Evolutionary conservation across 2,797 vertebrate genomes (phyloP).

Genomic region (Eulemur albifrons): DNA sequence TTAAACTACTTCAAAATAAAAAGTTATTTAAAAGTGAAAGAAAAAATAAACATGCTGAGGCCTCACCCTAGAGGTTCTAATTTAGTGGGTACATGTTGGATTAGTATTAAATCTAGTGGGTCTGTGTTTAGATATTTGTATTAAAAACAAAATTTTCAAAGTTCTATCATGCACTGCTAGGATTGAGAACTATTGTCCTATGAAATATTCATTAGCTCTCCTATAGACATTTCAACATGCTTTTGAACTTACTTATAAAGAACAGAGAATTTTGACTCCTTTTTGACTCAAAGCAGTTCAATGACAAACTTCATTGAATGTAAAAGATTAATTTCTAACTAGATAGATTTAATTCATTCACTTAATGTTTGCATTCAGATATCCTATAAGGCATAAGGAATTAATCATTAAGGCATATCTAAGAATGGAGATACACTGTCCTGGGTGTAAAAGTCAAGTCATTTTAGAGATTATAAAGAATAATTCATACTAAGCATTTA

Average conservation of each 20-base stretch:
- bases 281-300: neutral
- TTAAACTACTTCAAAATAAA: constrained; percentile 47
- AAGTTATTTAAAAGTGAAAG: neutral
- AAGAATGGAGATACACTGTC: neutral
- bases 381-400: neutral
- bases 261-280: neutral
- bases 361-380: neutral
- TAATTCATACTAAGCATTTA: constrained; percentile 14
- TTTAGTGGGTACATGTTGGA: neutral
- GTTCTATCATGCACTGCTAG: neutral
- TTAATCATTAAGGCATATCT: neutral
- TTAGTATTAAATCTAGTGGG: neutral
- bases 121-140: neutral
- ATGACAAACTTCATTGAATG: neutral
- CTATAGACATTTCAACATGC: neutral
- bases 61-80: neutral
- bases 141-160: neutral
- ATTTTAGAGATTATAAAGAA: neutral
- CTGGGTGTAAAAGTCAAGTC: neutral
- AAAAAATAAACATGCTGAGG: neutral
- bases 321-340: constrained; percentile 37
- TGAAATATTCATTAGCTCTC: neutral
- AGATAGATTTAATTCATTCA: neutral
- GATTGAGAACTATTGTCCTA: neutral
- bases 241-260: neutral